phyloP scores from a whole-genome alignment of 2,113 vertebrate species.

The Mormyrus iriodes region DNA sequence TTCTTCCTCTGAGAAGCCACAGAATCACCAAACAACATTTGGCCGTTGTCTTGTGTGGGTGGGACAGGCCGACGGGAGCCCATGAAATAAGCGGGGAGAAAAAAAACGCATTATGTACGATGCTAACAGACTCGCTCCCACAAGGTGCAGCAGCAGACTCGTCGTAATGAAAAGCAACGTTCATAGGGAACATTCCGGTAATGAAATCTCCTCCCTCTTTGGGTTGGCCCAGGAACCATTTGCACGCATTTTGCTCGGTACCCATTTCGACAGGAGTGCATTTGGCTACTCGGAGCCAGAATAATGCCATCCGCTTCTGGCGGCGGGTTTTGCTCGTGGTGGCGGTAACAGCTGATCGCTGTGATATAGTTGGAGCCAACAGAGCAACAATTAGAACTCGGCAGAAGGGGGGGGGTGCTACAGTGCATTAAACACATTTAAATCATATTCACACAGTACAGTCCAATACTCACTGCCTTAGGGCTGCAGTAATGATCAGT shows the following conservation, averaged over 20 bases:
- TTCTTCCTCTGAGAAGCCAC: background rate
- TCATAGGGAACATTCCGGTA: background rate
- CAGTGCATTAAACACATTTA: background rate
- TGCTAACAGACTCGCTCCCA: background rate
- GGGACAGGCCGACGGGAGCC: background rate
- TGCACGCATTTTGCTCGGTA: background rate
- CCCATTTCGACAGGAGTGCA: background rate
- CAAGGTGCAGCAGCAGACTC: background rate
- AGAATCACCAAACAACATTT: background rate
- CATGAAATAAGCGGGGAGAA: background rate
- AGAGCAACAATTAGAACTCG: background rate
- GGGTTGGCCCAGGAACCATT: background rate
- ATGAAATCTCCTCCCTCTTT: background rate
- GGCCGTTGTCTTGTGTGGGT: background rate
- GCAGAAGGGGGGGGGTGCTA: background rate
- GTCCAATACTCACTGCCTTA: background rate
- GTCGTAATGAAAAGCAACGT: background rate
- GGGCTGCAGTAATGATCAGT: background rate
- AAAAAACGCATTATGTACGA: background rate
- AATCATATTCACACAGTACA: background rate
- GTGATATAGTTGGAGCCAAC: background rate
- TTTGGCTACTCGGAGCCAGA: background rate
- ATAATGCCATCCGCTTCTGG: background rate
- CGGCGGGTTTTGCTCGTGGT: background rate
- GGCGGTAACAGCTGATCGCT: background rate